Base-by-base conservation (phyloP, 2,888 invertebrate genomes). In the Leptopilina syphax region DNA sequence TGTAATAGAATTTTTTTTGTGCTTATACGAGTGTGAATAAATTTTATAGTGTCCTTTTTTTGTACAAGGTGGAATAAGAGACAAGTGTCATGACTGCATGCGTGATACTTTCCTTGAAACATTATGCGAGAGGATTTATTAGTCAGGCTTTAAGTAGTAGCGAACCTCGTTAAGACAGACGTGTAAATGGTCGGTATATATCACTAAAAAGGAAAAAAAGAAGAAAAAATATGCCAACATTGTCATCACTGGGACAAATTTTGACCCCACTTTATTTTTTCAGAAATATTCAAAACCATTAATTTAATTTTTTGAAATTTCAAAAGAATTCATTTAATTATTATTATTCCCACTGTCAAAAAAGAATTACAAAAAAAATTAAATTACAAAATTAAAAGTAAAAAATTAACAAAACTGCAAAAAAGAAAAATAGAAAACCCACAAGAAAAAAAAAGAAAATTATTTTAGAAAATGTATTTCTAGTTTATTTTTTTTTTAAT, bases 51-150 rank as follows among this genome's bases (percentile, higher is more conserved):
- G 50, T 70, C 70, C 24, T 13, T 54, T 44, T 70, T 68, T 27
- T 70, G 3, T 34, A 63, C 27, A 27, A 70, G 70, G 12, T 13
- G 27, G 13, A 63, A 63, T 63, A 24, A 63, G 50, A 44, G 41
- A 27, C 70, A 54, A 70, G 50, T 54, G 13, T 63, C 63, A 50
- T 54, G 24, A 70, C 27, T 50, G 50, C 41, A 67, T 44, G 50
- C 63, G 50, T 68, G 50, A 68, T 68, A 68, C 50, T 68, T 68
- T 68, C 50, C 50, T 68, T 24, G 68, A 24, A 68, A 50, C 24
- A 50, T 68, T n/a, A 67, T 67, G 18, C 47, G 44, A 67, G 67
- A 68, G 50, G 50, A 50, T 18, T 50, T 50, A 68, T 41, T 66
- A 47, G 54, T 27, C 18, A 1, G 54, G 24, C 63, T 63, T 63